These are phyloP conservation scores for Tupaia chinensis DNA, from an alignment of 2,113 vertebrate species.

Conservation along the genomic window DNA sequence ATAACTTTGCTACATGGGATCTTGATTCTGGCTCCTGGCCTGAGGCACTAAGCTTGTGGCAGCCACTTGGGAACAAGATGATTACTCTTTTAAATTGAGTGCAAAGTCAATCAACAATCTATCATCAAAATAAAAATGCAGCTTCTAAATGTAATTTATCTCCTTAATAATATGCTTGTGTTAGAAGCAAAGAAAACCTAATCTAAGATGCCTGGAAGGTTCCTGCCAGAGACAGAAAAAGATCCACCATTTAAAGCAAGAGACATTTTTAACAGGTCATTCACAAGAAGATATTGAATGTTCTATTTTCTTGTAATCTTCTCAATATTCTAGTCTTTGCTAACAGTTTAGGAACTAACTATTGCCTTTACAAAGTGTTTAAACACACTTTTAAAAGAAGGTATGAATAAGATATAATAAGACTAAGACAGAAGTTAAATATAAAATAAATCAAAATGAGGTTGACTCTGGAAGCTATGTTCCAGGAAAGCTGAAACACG, in stretches of 20 bases:
- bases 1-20: background rate
- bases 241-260: constrained; percentile 24
- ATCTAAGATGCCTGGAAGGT: background rate
- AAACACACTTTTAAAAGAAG: background rate
- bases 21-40: constrained; percentile 31
- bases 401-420: background rate
- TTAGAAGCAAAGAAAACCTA: background rate
- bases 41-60: background rate
- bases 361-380: background rate
- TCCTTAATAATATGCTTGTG: constrained; percentile 21
- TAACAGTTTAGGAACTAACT: background rate
- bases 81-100: constrained; percentile 62
- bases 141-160: constrained; percentile 26
- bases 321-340: background rate
- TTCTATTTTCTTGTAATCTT: background rate
- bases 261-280: background rate
- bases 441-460: background rate
- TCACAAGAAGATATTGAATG: background rate
- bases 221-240: background rate
- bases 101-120: constrained; percentile 63
- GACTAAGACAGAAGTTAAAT: background rate
- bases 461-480: background rate
- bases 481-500: background rate
- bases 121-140: constrained; percentile 57
- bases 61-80: background rate